Evolutionary conservation across 1,140 invertebrate species (phyloP).

Genomic region (Anastrepha obliqua): DNA sequence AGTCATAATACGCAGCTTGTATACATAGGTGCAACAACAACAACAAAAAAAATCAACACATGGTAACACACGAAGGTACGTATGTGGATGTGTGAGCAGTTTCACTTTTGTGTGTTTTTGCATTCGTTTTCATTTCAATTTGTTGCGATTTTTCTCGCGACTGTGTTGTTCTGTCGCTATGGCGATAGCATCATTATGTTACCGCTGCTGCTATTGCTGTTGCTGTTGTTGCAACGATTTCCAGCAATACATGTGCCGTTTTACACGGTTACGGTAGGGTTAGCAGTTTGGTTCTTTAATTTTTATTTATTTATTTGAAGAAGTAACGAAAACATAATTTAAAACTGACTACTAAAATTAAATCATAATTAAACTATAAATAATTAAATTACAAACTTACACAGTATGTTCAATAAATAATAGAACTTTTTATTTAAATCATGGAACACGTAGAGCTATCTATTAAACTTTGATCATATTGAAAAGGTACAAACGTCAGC

Average conservation of each 20-base stretch:
- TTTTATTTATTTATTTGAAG: too few species aligned
- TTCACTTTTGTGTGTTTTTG: not conserved
- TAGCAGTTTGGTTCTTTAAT: not conserved
- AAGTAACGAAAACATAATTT: not conserved
- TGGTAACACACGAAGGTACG: not conserved
- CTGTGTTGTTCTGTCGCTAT: not conserved
- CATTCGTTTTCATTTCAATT: conserved; percentile 44
- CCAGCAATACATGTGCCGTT: not conserved
- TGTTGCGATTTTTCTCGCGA: conserved; percentile 34
- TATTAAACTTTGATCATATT: too few species aligned
- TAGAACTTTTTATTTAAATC: too few species aligned
- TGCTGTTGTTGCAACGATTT: not conserved
- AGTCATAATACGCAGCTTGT: not conserved
- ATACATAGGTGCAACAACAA: not conserved
- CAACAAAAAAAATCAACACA: not conserved
- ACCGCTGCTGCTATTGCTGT: not conserved
- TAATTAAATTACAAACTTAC: too few species aligned
- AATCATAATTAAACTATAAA: too few species aligned
- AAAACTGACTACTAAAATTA: too few species aligned
- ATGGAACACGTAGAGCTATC: too few species aligned
- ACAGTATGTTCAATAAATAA: too few species aligned
- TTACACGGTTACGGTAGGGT: not conserved
- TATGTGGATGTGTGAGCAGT: not conserved
- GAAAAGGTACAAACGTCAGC: too few species aligned
- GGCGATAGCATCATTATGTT: conserved; percentile 30